These are phyloP conservation scores for Micronisus gabar DNA, from an alignment of 2,113 vertebrate species.

Conservation along the genomic window DNA sequence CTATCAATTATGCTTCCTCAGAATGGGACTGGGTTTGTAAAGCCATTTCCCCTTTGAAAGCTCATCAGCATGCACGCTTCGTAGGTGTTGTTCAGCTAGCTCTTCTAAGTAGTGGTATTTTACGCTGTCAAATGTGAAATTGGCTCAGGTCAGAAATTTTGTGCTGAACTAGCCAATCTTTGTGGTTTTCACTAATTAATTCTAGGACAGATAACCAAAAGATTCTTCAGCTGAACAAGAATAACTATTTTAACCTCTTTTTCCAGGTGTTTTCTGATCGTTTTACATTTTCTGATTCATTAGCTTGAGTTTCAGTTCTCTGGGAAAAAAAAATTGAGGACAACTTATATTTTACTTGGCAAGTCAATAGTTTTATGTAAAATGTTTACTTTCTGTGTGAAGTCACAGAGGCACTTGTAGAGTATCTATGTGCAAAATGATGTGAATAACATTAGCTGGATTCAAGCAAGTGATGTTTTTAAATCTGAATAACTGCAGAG, in stretches of 20 bases:
- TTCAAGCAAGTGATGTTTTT: background rate
- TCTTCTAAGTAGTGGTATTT: background rate
- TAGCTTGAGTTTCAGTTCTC: background rate
- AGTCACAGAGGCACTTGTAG: background rate
- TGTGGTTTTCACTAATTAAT: conserved; percentile 5
- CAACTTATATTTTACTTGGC: background rate
- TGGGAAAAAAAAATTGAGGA: background rate
- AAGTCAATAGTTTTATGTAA: background rate
- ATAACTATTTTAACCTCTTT: background rate
- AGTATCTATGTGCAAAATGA: background rate
- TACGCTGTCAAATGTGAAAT: background rate
- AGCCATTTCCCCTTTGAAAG: background rate
- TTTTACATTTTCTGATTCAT: background rate
- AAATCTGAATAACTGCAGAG: background rate
- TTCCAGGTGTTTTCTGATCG: background rate
- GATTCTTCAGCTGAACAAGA: background rate
- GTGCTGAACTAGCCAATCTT: background rate
- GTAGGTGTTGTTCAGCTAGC: background rate
- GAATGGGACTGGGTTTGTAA: background rate
- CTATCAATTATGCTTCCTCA: background rate
- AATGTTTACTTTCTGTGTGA: background rate
- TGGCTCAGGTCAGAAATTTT: background rate
- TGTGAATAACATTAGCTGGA: background rate
- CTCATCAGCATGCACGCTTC: background rate
- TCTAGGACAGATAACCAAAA: background rate